Percentiles rank a stretch among this genome's conserved stretches.
These are phyloP conservation scores for Sebastes itinus DNA, from an alignment of 2,797 vertebrate genomes.

Conservation along the genomic window DNA sequence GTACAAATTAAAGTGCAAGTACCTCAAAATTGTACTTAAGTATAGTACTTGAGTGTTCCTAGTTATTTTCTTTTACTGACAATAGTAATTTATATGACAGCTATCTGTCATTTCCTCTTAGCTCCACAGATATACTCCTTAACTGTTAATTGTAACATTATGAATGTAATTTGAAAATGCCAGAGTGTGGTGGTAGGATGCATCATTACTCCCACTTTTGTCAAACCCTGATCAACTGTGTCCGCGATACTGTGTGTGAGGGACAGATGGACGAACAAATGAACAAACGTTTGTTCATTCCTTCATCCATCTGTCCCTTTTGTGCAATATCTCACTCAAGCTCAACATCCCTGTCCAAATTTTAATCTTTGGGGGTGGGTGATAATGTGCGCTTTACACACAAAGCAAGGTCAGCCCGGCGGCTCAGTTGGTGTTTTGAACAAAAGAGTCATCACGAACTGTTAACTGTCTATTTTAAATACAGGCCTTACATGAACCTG, in stretches of 20 bases:
- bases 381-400: neutral
- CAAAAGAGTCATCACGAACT: neutral
- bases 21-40: neutral
- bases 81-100: neutral
- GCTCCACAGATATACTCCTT: neutral
- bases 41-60: neutral
- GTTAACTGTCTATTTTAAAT: neutral
- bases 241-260: slow-evolving; percentile 15
- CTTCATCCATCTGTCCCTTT: slow-evolving; percentile 60
- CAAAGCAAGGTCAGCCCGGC: slow-evolving; percentile 20
- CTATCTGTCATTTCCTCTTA: neutral
- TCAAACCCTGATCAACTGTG: slow-evolving; percentile 17
- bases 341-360: slow-evolving; percentile 30
- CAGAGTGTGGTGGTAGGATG: slow-evolving; percentile 26
- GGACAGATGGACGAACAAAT: slow-evolving; percentile 70
- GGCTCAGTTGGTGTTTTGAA: neutral
- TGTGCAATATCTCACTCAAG: slow-evolving; percentile 35
- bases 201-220: slow-evolving; percentile 45
- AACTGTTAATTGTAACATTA: neutral
- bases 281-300: slow-evolving; percentile 63
- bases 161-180: slow-evolving; percentile 2
- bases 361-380: slow-evolving; percentile 17
- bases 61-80: neutral
- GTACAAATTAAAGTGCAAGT: neutral
- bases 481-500: neutral